These are phyloP conservation scores for Lethocerus indicus DNA, from an alignment of 1,140 invertebrate genomes.

Conservation along the genomic window DNA sequence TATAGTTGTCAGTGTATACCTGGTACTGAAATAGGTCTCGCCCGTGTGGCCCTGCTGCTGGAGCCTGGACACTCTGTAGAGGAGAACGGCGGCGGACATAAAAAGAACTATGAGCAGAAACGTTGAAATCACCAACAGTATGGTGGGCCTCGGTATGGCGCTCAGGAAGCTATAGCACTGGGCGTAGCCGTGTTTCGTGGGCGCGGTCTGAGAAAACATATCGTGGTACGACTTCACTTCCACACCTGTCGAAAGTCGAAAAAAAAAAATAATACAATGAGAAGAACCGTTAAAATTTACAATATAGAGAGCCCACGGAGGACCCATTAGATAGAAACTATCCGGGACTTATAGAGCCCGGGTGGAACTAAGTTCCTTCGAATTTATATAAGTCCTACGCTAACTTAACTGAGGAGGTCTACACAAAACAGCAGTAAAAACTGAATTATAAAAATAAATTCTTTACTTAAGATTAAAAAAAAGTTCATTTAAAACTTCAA, in stretches of 20 bases:
- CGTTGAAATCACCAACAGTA: slow-evolving; percentile 21
- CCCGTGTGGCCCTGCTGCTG: too few species aligned
- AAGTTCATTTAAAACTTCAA: neutral
- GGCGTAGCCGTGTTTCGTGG: neutral
- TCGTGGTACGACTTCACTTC: slow-evolving; percentile 15
- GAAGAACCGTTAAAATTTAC: too few species aligned
- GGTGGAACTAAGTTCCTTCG: too few species aligned
- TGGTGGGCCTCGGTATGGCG: slow-evolving; percentile 15
- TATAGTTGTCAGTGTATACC: slow-evolving; percentile 13
- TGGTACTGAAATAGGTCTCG: slow-evolving; percentile 12
- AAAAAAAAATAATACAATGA: neutral
- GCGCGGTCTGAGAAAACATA: slow-evolving; percentile 11
- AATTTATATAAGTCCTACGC: too few species aligned
- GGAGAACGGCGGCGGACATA: slow-evolving; percentile 22
- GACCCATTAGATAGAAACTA: too few species aligned
- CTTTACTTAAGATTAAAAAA: neutral
- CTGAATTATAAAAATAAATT: neutral
- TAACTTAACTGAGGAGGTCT: too few species aligned
- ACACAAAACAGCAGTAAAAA: too few species aligned
- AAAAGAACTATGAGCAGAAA: slow-evolving; percentile 22
- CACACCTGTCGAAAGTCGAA: slow-evolving; percentile 7
- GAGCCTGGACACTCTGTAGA: slow-evolving; percentile 22
- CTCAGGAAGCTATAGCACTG: slow-evolving; percentile 11
- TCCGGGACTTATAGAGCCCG: too few species aligned
- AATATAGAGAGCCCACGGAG: too few species aligned